Evolutionary conservation across 2,888 invertebrate species (phyloP).

Genomic region (Diarsia rubi): DNA sequence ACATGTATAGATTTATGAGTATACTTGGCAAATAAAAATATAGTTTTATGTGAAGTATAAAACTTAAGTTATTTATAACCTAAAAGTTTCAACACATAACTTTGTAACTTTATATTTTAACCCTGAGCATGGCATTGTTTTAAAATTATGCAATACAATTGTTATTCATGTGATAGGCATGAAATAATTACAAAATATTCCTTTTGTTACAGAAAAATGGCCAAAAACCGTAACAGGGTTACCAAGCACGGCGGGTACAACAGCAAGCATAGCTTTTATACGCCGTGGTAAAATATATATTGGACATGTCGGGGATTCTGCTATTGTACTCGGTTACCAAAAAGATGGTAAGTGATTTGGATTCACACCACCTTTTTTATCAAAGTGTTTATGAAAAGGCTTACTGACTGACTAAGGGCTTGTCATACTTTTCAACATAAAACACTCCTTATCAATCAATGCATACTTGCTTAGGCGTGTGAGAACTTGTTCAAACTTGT

Average conservation of each 20-base stretch:
- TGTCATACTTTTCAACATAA: background rate
- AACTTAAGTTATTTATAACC: background rate
- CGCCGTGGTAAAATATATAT: slow-evolving; percentile 98
- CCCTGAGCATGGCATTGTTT: slow-evolving; percentile 21
- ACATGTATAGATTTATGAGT: slow-evolving; percentile 6
- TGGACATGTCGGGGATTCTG: slow-evolving; percentile 99
- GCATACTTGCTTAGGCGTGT: no score
- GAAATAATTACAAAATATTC: slow-evolving; percentile 8
- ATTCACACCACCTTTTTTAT: background rate
- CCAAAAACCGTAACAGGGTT: slow-evolving; percentile 98
- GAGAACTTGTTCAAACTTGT: background rate
- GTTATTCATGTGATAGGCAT: background rate
- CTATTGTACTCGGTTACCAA: slow-evolving; percentile 96
- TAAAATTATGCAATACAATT: slow-evolving; percentile 21
- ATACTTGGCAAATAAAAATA: background rate
- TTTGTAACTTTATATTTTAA: background rate
- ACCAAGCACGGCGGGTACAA: slow-evolving; percentile 99
- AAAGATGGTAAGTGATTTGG: slow-evolving; percentile 89
- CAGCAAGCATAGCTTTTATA: slow-evolving; percentile 98
- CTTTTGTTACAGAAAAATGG: slow-evolving; percentile 95
- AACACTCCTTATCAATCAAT: background rate
- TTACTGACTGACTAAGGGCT: background rate
- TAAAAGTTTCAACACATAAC: background rate
- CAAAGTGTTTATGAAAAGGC: background rate
- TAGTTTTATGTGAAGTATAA: background rate